Percentiles rank a stretch among this genome's conserved stretches.
Evolutionary conservation across 2,113 vertebrate genomes (phyloP).

Genomic region (Pavo muticus): DNA sequence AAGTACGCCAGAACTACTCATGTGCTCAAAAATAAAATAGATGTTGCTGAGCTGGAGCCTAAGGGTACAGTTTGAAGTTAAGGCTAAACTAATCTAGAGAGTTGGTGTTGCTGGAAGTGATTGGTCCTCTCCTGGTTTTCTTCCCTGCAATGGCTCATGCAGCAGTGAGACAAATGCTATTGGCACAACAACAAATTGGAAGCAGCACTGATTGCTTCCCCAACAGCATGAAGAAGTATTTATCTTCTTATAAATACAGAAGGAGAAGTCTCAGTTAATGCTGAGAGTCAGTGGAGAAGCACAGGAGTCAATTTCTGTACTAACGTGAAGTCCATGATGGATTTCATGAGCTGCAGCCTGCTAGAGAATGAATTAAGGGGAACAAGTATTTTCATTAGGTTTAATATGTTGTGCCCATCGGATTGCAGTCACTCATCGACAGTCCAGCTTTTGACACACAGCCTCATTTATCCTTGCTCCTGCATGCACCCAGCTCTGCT

Average conservation of each 20-base stretch:
- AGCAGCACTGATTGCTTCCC: neutral
- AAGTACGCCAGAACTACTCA: neutral
- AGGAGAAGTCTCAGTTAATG: neutral
- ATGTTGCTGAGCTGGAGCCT: neutral
- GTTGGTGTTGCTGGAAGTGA: neutral
- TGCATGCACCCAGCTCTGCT: neutral
- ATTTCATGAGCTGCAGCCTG: constrained; percentile 19
- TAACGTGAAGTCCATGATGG: neutral
- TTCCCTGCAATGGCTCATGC: neutral
- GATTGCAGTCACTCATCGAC: constrained; percentile 34
- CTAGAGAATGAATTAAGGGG: neutral
- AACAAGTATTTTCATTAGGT: constrained; percentile 39
- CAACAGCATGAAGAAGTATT: neutral
- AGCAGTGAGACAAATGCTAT: neutral
- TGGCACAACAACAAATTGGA: neutral
- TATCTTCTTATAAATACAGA: neutral
- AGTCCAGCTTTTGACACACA: neutral
- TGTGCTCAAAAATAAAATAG: constrained; percentile 1
- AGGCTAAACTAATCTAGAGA: constrained; percentile 9
- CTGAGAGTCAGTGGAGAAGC: neutral
- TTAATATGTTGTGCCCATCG: constrained; percentile 31
- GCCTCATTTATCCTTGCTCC: constrained; percentile 2
- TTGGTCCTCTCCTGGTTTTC: neutral
- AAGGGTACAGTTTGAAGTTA: constrained; percentile 8
- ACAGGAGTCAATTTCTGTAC: neutral